Conservation (phyloP, 2,113 vertebrate species). For the Poeciliopsis occidentalis region DNA sequence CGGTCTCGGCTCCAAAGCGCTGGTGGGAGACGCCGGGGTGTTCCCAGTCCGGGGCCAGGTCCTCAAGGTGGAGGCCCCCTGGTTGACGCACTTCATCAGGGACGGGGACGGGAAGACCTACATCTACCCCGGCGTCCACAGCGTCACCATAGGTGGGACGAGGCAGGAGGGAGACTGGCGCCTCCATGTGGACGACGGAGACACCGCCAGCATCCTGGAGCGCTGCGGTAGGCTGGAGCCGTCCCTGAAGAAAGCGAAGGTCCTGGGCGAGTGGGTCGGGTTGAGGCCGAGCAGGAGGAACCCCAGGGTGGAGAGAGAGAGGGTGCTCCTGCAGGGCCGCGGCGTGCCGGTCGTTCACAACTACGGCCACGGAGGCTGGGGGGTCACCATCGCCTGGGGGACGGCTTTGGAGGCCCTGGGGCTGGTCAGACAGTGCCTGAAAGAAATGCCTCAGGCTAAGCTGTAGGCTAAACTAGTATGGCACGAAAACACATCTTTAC, state of each 20-base stretch:
- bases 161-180: conserved; percentile 84
- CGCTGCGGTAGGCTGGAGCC: conserved; percentile 86
- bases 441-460: conserved; percentile 60
- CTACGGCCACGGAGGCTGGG: conserved; percentile 89
- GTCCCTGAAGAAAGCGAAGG: conserved; percentile 76
- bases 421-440: conserved; percentile 80
- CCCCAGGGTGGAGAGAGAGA: conserved; percentile 83
- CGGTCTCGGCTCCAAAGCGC: conserved; percentile 83
- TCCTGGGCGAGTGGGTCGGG: conserved; percentile 82
- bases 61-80: conserved; percentile 87
- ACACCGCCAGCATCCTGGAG: conserved; percentile 81
- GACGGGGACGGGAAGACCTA: conserved; percentile 85
- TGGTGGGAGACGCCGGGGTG: conserved; percentile 79
- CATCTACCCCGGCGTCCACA: conserved; percentile 85
- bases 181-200: conserved; percentile 73
- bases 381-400: conserved; percentile 88
- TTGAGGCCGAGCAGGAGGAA: conserved; percentile 84
- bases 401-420: conserved; percentile 83
- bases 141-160: conserved; percentile 86
- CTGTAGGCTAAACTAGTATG: conserved; percentile 51
- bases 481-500: not conserved
- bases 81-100: conserved; percentile 90
- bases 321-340: conserved; percentile 56
- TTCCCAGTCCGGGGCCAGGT: conserved; percentile 88
- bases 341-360: conserved; percentile 86